These are phyloP conservation scores for Ctenopoma kingsleyae DNA, from an alignment of 2,797 vertebrate genomes.

Conservation along the genomic window DNA sequence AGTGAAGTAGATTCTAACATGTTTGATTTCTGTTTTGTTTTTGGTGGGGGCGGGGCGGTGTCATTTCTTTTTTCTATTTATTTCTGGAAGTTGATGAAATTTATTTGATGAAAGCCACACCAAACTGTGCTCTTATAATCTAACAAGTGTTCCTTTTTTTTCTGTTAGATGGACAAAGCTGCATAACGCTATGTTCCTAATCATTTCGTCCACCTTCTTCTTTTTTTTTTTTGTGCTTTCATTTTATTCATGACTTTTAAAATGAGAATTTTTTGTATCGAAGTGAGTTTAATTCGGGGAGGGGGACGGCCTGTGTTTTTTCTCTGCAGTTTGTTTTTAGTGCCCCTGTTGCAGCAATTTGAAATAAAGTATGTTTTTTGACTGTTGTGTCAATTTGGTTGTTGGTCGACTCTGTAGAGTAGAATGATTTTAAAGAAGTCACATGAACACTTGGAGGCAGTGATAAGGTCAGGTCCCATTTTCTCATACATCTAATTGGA, in stretches of 20 bases:
- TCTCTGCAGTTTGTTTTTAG: conserved; percentile 76
- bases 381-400: conserved; percentile 50
- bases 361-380: conserved; percentile 82
- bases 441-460: not conserved
- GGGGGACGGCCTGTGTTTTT: conserved; percentile 67
- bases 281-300: conserved; percentile 78
- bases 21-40: conserved; percentile 7
- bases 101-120: conserved; percentile 81
- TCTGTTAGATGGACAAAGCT: conserved; percentile 65
- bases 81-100: conserved; percentile 74
- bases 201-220: conserved; percentile 70
- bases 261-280: conserved; percentile 75
- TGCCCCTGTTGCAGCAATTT: conserved; percentile 75
- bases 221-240: conserved; percentile 86
- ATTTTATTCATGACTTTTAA: conserved; percentile 88
- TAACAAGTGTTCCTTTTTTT: conserved; percentile 90
- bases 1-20: conserved; percentile 21
- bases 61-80: conserved; percentile 72
- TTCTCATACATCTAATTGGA: not conserved
- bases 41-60: conserved; percentile 16
- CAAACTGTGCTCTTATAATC: conserved; percentile 94
- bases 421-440: conserved; percentile 6
- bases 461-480: not conserved
- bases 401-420: conserved; percentile 22
- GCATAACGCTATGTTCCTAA: conserved; percentile 48